Base-by-base conservation (phyloP, 2,797 vertebrate genomes). In the Sphenopsis melanotis region DNA sequence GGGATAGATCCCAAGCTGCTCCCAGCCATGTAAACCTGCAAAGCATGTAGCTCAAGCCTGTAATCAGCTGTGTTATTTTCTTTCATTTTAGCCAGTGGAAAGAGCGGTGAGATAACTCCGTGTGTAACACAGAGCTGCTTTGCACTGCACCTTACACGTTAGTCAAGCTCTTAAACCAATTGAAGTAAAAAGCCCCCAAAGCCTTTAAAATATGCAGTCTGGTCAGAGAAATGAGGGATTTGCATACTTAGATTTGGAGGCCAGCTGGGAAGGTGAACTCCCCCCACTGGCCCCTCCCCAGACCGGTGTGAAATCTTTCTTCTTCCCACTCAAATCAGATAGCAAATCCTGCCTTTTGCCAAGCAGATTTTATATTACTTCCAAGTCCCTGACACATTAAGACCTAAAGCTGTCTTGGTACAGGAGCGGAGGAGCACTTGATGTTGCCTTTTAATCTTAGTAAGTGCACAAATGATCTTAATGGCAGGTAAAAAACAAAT, bases 1-100 rank as follows among this genome's bases (percentile, higher is more conserved):
- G 55, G 78, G 68, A 46, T 50, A 89, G 76, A 83, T 71, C 42
- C 59, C 79, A 66, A 66, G 92, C 75, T 93, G 86, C 86, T 95
- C 37, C 49, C 65, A 64, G 71, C 76, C 56, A 24, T 78, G 87
- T 78, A 92, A 87, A 81, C 68, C 89, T 64, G 75, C 32, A 42
- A 46, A 94, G 55, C 76, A 30, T 19, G 42, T 19, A 68, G 86
- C 70, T 90, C 59, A 22, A 72, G 41, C 44, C 59, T 8, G 3
- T 79, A 79, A 79, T 55, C 30, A 2, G 29, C n/a, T 55, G 47
- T n/a, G 61, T 37, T 82, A 44, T 85, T 93, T 84, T 50, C 84
- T 93, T 85, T 60, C 52, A 42, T 84, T 92, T 83, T 46, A 83
- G 82, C 24, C 32, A 52, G 56, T 27, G 49, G 78, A 65, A 93